Percentiles rank a stretch among this genome's conserved stretches.
These are phyloP conservation scores for Drosophila niveifrons DNA, from an alignment of 2,888 invertebrate genomes.

Conservation along the genomic window DNA sequence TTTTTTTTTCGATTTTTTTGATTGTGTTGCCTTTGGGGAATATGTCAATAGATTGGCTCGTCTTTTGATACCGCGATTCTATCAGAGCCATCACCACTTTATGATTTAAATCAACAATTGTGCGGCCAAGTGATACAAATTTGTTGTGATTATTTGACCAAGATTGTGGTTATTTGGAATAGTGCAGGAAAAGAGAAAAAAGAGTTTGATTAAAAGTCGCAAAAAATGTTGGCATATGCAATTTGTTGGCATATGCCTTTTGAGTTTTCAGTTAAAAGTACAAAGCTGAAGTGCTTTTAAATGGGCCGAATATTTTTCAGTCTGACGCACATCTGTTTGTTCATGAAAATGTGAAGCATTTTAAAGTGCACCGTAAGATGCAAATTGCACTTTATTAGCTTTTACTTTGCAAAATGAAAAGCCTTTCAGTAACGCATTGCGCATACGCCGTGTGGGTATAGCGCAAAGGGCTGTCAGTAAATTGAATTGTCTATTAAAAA, in stretches of 20 bases:
- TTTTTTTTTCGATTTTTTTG: constrained; percentile 12
- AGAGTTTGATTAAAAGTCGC: not conserved
- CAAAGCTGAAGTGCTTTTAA: not conserved
- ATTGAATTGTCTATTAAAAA: constrained; percentile 37
- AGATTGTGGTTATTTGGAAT: constrained; percentile 14
- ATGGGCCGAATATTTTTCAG: not conserved
- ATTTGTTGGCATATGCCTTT: no score
- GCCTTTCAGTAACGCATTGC: not conserved
- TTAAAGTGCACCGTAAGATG: not conserved
- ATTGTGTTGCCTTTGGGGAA: constrained; percentile 41
- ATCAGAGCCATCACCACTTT: constrained; percentile 31
- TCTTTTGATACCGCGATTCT: constrained; percentile 39
- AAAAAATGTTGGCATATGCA: not conserved
- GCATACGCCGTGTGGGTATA: constrained; percentile 12
- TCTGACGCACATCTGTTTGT: constrained; percentile 1
- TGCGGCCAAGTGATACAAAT: constrained; percentile 34
- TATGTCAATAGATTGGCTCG: constrained; percentile 50
- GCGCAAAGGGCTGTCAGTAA: not conserved
- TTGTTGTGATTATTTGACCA: constrained; percentile 13
- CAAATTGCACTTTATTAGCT: constrained; percentile 23
- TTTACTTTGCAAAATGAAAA: not conserved
- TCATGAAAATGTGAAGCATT: not conserved
- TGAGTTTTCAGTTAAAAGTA: not conserved
- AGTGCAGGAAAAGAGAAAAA: not conserved
- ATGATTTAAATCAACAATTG: constrained; percentile 45